phyloP scores from a whole-genome alignment of 2,113 vertebrate genomes.

The Syngnathus floridae region DNA sequence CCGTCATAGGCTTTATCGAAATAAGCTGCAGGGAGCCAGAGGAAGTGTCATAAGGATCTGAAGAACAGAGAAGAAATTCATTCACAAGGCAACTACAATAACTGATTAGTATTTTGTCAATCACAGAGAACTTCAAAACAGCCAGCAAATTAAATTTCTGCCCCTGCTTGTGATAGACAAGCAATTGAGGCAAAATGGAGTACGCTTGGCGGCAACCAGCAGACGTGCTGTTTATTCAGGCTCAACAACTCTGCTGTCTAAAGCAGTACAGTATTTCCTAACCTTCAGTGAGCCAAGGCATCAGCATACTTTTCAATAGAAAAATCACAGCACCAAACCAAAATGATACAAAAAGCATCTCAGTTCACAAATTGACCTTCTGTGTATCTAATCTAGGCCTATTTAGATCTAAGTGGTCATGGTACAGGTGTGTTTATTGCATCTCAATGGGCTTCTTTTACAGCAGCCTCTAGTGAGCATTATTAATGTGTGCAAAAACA shows the following conservation, averaged over 20 bases:
- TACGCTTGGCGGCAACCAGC: not conserved
- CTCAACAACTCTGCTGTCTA: not conserved
- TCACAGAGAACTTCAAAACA: conserved; percentile 14
- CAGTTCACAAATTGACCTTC: too few relatives aligned
- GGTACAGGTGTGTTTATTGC: not conserved
- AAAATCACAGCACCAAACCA: too few relatives aligned
- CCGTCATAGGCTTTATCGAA: conserved; percentile 81
- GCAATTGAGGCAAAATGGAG: not conserved
- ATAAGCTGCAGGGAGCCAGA: conserved; percentile 94
- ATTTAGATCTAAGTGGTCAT: not conserved
- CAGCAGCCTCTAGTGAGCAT: conserved; percentile 34
- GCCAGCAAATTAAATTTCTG: conserved; percentile 20
- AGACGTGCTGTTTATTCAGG: not conserved
- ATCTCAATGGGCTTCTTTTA: conserved; percentile 11
- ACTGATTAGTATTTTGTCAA: conserved; percentile 32
- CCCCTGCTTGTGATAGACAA: not conserved
- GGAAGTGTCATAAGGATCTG: conserved; percentile 88
- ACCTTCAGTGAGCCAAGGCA: too few relatives aligned
- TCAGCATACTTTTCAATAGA: too few relatives aligned
- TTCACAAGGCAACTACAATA: conserved; percentile 40
- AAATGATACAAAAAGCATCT: too few relatives aligned
- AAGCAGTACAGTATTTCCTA: not conserved
- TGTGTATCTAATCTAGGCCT: too few relatives aligned
- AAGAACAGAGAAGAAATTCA: conserved; percentile 50
- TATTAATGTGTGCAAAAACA: conserved; percentile 61